Evolutionary conservation across 53 echinoderm and acorn worm species (phyloP), one percentile per base, ranked within the genome.

Genomic region (Holothuria leucospilota): DNA sequence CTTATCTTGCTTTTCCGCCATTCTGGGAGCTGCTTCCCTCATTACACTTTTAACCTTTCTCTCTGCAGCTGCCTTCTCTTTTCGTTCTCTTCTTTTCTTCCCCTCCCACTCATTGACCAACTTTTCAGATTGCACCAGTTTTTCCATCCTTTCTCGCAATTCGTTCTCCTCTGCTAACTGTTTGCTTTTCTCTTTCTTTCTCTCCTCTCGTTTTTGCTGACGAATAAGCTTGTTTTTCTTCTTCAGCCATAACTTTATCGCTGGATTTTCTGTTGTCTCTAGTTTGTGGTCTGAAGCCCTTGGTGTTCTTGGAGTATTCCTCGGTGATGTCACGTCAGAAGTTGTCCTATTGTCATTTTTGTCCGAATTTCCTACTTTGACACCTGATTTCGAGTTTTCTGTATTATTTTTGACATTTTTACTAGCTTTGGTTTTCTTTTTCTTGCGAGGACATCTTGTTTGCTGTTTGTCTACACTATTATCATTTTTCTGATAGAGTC

Each of bases 171-270:
- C 91, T 4, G 83, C 84, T n/a, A 58, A 29, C 52, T 62, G 46
- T 63, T 89, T 68, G 21, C 70, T 80, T 46, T 75, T 69, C 77
- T 92, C 92, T 67, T 89, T 86, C 59, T 66, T 85, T 65, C 62
- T 51, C 25, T 92, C 86, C 11, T 49, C 86, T 59, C 77, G 89
- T 26, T 77, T 81, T 63, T 92, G 86, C 67, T 75, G 85, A 18
- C 96, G 73, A 27, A 87, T 88, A 46, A 92, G 13, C 68, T 86
- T 90, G 28, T 96, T 94, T 85, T 96, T 96, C 46, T 86, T 82
- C 51, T 52, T 49, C 56, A 96, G 81, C 96, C 96, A 96, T 26
- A 52, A 61, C 63, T 78, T 71, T 12, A 96, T 64, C 0, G 92
- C 94, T 24, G 90, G 86, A 25, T 96, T 96, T 39, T 85, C 75